Percentiles rank a stretch among this genome's conserved stretches.
These are phyloP conservation scores for Nibea coibor DNA, from an alignment of 2,113 vertebrate species.

Conservation along the genomic window DNA sequence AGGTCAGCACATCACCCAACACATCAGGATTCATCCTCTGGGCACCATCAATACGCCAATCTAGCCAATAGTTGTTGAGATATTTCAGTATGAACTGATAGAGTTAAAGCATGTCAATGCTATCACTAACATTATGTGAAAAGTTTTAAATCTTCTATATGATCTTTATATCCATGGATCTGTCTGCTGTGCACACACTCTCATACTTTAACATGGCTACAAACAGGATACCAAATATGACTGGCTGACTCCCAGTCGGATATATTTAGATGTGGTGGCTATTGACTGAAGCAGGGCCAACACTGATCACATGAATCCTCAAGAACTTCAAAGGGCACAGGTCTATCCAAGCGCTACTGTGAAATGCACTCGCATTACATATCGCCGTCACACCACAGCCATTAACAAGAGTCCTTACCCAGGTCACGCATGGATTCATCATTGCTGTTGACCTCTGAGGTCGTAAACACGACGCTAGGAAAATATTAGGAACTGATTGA, in stretches of 20 bases:
- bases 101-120: too few species aligned
- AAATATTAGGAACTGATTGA: background rate
- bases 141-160: too few species aligned
- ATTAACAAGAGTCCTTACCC: background rate
- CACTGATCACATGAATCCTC: background rate
- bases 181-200: background rate
- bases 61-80: too few species aligned
- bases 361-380: background rate
- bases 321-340: conserved; percentile 34
- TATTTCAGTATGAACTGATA: too few species aligned
- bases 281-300: conserved; percentile 22
- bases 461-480: background rate
- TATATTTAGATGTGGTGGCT: conserved; percentile 54
- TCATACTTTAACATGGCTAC: background rate
- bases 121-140: background rate
- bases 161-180: background rate
- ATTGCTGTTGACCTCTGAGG: background rate
- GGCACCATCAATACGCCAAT: too few species aligned
- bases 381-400: background rate
- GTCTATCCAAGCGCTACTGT: background rate
- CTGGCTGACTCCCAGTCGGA: background rate
- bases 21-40: too few species aligned
- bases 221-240: background rate
- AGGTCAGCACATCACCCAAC: background rate
- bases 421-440: background rate